Base-by-base conservation (phyloP, 2,113 vertebrate species). In the Octodon degus region DNA sequence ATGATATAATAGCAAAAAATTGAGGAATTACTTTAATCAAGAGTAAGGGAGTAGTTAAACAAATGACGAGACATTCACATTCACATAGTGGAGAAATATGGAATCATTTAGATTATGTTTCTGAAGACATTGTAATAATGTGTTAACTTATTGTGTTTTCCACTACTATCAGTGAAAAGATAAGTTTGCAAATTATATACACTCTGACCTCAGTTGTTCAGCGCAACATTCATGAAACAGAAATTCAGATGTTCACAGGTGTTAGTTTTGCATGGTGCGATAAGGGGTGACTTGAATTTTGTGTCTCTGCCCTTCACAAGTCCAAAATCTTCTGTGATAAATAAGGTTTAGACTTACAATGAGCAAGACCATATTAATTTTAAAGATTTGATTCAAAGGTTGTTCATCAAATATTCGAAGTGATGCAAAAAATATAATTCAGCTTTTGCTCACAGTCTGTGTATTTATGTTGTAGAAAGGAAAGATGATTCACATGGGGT, bases 171-270 rank as follows among this genome's bases (percentile, higher is more conserved):
- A 89, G 40, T 58, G 14, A 55, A 13, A 60, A 93, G 93, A 90
- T 74, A 62, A 84, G 37, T 5, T 67, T 67, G 62, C 17, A 86
- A 93, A 94, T 87, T 30, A 93, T 16, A 53, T 19, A 91, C 47
- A 77, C 16, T 47, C 80, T 89, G 43, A 89, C 74, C 24, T 97
- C 74, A 74, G 20, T 77, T 89, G 43, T 7, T 16, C 65, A 96
- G 58, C 40, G 2, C 81, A 95, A 53, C 43, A 86, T 12, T 92
- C n/a, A 91, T 77, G 72, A 88, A 88, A 40, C 32, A 95, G 76
- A 97, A 85, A 95, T 89, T 88, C 32, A 53, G 89, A 53, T 63
- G 30, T 87, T 94, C 94, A 89, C 24, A 94, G 43, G 90, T 95
- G 65, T 70, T 79, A 74, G 55, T 96, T 94, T 90, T 40, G 37